Conservation (phyloP, 2,888 invertebrate species). For the Sphecodes monilicornis region DNA sequence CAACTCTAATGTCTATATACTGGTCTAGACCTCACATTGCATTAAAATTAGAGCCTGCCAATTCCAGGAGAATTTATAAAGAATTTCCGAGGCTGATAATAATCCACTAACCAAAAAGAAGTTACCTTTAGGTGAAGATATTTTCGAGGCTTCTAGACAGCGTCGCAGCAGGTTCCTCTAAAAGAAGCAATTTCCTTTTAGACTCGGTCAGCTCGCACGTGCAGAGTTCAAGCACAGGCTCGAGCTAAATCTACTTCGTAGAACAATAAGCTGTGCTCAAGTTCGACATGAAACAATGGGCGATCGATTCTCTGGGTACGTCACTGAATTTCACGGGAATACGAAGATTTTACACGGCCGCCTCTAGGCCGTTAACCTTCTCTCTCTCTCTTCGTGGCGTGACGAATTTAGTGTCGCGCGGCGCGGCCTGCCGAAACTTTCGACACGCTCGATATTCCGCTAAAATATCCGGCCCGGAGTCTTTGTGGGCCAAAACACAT, state of each 20-base stretch:
- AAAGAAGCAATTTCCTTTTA: slow-evolving; percentile 2
- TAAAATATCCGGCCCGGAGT: slow-evolving; percentile 51
- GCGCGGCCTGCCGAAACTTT: slow-evolving; percentile 42
- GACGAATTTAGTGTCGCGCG: slow-evolving; percentile 42
- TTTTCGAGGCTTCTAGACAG: background rate
- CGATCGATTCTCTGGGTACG: slow-evolving; percentile 39
- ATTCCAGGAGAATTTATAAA: too few relatives aligned
- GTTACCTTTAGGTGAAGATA: background rate
- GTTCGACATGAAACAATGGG: slow-evolving; percentile 10
- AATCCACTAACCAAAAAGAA: background rate
- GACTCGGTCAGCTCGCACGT: background rate
- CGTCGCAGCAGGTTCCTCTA: background rate
- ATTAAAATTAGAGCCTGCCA: too few relatives aligned
- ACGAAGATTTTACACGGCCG: slow-evolving; percentile 34
- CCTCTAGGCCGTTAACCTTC: background rate
- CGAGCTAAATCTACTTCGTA: background rate
- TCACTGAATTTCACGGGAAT: slow-evolving; percentile 42
- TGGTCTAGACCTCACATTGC: too few relatives aligned
- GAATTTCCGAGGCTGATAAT: background rate
- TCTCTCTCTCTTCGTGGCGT: slow-evolving; percentile 25
- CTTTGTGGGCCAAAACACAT: slow-evolving; percentile 63
- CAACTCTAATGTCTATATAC: too few relatives aligned
- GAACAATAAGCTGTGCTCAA: background rate
- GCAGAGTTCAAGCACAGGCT: background rate
- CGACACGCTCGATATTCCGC: slow-evolving; percentile 57